Conservation (phyloP, 2,888 invertebrate genomes). For the Drosophila phalerata region DNA sequence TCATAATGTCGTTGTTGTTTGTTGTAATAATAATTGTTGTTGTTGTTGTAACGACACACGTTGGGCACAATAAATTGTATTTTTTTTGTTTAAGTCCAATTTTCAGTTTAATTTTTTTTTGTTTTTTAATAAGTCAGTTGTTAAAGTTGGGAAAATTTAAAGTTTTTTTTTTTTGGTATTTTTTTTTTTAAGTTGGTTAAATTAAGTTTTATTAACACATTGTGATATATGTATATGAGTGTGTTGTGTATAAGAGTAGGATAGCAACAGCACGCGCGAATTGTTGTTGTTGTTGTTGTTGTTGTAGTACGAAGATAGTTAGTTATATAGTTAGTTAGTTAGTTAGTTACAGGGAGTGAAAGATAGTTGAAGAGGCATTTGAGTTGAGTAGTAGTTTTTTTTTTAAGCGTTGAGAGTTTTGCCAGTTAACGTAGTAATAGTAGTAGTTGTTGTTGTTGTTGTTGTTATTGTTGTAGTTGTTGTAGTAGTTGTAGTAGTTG, state of each 20-base stretch:
- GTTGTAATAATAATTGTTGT: slow-evolving; percentile 12
- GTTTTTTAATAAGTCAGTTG: slow-evolving; percentile 33
- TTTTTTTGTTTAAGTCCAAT: slow-evolving; percentile 26
- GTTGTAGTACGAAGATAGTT: slow-evolving; percentile 44
- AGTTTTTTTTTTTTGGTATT: slow-evolving; percentile 25
- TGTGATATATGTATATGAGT: slow-evolving; percentile 29
- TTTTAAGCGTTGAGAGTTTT: slow-evolving; percentile 61
- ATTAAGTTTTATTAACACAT: slow-evolving; percentile 34
- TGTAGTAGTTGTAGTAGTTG: slow-evolving; percentile 38
- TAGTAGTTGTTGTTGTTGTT: slow-evolving; percentile 33
- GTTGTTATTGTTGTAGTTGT: slow-evolving; percentile 44
- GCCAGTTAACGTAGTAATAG: slow-evolving; percentile 47
- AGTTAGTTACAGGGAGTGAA: slow-evolving; percentile 58
- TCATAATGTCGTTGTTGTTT: slow-evolving; percentile 36
- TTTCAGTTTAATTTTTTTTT: slow-evolving; percentile 12
- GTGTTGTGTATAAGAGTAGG: slow-evolving; percentile 24
- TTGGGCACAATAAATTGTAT: slow-evolving; percentile 16
- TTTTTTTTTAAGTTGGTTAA: slow-evolving; percentile 12
- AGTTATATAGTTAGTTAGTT: slow-evolving; percentile 48
- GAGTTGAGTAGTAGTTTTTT: slow-evolving; percentile 59
- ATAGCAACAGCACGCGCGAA: slow-evolving; percentile 50
- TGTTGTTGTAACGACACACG: slow-evolving; percentile 34
- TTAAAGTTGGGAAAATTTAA: slow-evolving; percentile 34
- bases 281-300: slow-evolving; percentile 26
- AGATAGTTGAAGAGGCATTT: slow-evolving; percentile 74